Percentiles rank a stretch among this genome's conserved stretches.
Conservation (phyloP, 2,888 invertebrate species). For the Scrobipalpa costella region DNA sequence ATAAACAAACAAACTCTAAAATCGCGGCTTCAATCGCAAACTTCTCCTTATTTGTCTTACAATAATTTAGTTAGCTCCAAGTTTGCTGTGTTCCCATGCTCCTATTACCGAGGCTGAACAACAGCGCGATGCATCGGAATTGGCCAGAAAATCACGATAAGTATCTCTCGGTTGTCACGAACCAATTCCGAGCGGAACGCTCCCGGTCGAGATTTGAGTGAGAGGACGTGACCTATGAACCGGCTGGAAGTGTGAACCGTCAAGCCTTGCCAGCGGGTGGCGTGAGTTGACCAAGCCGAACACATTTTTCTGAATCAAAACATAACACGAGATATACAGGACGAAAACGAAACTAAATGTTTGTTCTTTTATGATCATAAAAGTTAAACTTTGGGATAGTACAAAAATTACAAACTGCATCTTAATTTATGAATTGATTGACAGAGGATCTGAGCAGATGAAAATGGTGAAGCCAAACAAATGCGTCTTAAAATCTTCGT, state of each 20-base stretch:
- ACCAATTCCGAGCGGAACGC: conserved; percentile 73
- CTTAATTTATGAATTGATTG: no score
- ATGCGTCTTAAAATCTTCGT: conserved; percentile 24
- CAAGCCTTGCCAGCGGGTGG: conserved; percentile 75
- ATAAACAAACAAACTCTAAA: conserved; percentile 54
- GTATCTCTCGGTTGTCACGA: conserved; percentile 78
- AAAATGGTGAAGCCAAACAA: no score
- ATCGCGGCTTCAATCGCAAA: conserved; percentile 62
- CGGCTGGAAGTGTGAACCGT: conserved; percentile 74
- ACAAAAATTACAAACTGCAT: no score
- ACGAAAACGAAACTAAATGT: no score
- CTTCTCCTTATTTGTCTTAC: conserved; percentile 70
- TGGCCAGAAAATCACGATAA: conserved; percentile 80
- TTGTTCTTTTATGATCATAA: no score
- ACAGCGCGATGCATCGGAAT: conserved; percentile 70
- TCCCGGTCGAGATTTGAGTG: conserved; percentile 76
- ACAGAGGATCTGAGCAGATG: no score
- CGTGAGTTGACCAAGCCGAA: conserved; percentile 56
- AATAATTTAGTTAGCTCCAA: conserved; percentile 69
- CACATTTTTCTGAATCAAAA: conserved; percentile 58
- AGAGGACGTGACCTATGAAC: conserved; percentile 75
- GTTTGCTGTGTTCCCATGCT: conserved; percentile 73
- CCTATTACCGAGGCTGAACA: conserved; percentile 70
- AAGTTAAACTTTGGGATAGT: no score
- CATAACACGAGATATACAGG: conserved; percentile 52